Conservation (phyloP, 2,113 vertebrate species). For the Actinemys pallida region DNA sequence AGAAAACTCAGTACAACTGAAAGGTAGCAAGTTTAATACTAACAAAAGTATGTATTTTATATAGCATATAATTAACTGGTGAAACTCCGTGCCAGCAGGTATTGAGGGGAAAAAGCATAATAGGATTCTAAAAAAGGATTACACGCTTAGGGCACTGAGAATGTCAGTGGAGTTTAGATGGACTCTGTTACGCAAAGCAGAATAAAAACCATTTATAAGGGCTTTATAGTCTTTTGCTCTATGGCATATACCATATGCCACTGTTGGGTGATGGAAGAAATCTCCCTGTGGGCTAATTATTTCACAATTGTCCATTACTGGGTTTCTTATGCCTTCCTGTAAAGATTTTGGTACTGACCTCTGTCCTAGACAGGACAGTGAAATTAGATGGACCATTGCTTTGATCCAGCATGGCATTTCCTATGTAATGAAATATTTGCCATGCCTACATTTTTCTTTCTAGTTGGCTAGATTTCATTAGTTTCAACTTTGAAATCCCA, state of each 20-base stretch:
- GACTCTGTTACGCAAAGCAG: constrained; percentile 40
- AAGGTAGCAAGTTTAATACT: background rate
- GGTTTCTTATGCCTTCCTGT: constrained; percentile 2
- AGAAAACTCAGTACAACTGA: background rate
- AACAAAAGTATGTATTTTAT: background rate
- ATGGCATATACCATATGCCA: background rate
- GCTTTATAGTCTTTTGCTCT: constrained; percentile 55
- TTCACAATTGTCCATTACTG: constrained; percentile 47
- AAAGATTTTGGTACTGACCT: constrained; percentile 12
- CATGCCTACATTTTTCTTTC: background rate
- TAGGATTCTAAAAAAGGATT: constrained; percentile 9
- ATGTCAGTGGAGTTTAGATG: constrained; percentile 52
- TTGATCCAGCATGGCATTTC: constrained; percentile 53
- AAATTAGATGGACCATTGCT: background rate
- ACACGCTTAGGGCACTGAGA: constrained; percentile 13
- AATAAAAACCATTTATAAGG: constrained; percentile 61
- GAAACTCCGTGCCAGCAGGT: background rate
- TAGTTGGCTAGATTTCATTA: background rate
- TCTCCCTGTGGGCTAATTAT: constrained; percentile 19
- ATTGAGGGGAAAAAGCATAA: background rate
- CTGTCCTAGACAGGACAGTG: constrained; percentile 35
- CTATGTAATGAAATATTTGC: constrained; percentile 26
- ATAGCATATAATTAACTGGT: background rate
- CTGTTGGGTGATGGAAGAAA: constrained; percentile 43
- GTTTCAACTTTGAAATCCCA: background rate